These are phyloP conservation scores for Anhinga anhinga DNA, from an alignment of 2,113 vertebrate species.

Conservation along the genomic window DNA sequence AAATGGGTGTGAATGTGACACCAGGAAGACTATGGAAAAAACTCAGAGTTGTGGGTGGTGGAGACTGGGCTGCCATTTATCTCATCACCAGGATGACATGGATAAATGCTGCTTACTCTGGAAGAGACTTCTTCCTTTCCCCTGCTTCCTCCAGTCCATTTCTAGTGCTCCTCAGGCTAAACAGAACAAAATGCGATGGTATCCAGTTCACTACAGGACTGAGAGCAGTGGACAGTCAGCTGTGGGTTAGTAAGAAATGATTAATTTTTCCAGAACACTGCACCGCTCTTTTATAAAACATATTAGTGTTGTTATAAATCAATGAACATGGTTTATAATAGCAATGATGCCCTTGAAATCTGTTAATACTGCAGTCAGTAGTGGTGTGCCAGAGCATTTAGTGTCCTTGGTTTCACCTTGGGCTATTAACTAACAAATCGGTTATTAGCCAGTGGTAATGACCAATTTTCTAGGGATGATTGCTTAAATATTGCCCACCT, in stretches of 20 bases:
- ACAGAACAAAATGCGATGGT: neutral
- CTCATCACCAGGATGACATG: neutral
- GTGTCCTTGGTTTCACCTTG: slow-evolving; percentile 81
- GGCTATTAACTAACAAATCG: slow-evolving; percentile 81
- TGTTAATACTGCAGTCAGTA: slow-evolving; percentile 67
- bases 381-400: slow-evolving; percentile 65
- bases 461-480: slow-evolving; percentile 82
- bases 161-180: neutral
- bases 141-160: neutral
- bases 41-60: neutral
- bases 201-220: neutral
- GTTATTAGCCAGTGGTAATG: slow-evolving; percentile 83
- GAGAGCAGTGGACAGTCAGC: slow-evolving; percentile 14
- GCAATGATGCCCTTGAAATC: slow-evolving; percentile 78
- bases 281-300: slow-evolving; percentile 69
- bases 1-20: neutral
- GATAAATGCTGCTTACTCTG: neutral
- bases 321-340: slow-evolving; percentile 77
- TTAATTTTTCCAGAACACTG: slow-evolving; percentile 73
- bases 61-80: neutral
- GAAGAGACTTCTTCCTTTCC: neutral
- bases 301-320: slow-evolving; percentile 82
- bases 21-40: neutral
- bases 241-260: slow-evolving; percentile 57
- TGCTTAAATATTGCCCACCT: slow-evolving; percentile 82